Evolutionary conservation across 2,888 invertebrate species (phyloP).

Genomic region (Leptinotarsa tumamoca): DNA sequence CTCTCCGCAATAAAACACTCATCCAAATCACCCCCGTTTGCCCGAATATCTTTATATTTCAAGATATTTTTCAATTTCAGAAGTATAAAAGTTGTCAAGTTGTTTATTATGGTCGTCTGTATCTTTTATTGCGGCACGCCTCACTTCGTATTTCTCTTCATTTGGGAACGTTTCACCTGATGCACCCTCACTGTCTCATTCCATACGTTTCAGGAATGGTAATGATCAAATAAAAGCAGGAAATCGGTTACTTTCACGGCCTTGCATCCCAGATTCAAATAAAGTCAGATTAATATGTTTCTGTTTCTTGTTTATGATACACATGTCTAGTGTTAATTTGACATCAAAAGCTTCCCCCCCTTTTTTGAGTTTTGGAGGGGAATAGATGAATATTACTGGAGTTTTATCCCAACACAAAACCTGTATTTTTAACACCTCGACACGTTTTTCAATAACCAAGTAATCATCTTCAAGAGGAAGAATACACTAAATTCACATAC

Average conservation of each 20-base stretch:
- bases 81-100: constrained; percentile 44
- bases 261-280: neutral
- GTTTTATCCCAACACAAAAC: no score
- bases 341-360: no score
- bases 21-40: neutral
- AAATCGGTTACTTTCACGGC: neutral
- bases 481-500: no score
- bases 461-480: no score
- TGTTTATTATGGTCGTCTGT: constrained; percentile 38
- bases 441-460: no score
- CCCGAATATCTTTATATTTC: constrained; percentile 29
- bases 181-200: constrained; percentile 22
- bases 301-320: no score
- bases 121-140: constrained; percentile 39
- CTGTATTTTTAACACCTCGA: no score
- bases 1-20: neutral
- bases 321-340: no score
- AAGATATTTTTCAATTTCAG: constrained; percentile 46
- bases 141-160: constrained; percentile 41
- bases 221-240: constrained; percentile 18
- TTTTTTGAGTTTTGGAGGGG: no score
- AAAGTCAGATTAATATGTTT: neutral
- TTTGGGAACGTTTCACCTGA: constrained; percentile 26
- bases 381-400: no score
- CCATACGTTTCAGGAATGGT: constrained; percentile 18